Evolutionary conservation across 2,113 vertebrate genomes (phyloP), one percentile per base, ranked within the genome.

Genomic region (Podarcis raffonei): DNA sequence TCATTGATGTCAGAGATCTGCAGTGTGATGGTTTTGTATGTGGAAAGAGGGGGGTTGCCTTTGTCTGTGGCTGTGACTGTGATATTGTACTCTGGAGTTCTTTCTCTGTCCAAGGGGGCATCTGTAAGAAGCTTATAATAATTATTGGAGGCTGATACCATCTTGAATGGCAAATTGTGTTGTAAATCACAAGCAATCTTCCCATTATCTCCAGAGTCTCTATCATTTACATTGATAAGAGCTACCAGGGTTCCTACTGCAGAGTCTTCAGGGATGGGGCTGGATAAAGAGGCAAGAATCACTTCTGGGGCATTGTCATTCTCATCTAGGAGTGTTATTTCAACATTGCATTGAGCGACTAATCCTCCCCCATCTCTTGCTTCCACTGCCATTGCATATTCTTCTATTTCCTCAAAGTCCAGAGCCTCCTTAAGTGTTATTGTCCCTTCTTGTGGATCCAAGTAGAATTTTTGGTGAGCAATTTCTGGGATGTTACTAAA

Each of bases 301-400:
- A 95, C 90, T n/a, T 93, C 83, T 2, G 95, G 97, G 5, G 88
- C 90, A 85, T 97, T 97, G 25, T 97, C 97, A 2, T 97, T 97
- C 71, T 93, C 95, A 92, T 97, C 97, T 0, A 96, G 77, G 25
- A 97, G 88, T 83, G 94, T 87, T 2, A 96, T 84, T 32, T 95
- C 90, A 32, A 96, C 37, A 22, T 85, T 94, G 78, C 94, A 95
- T 1, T 96, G 91, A 7, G 93, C 90, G 5, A 90, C 92, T 37
- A 95, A 85, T 57, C 95, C 95, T 59, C 93, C 94, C 25, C 92
- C 87, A 86, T 97, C 96, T 90, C 95, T 96, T 0, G 95, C 96
- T 89, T 95, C 91, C 39, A 97, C 68, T 20, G 59, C 16, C 9
- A 96, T 66, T 48, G 86, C 91, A 84, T 96, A 97, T 85, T 79